Evolutionary conservation across 30 jellyfish, hydroid and myxozoan genomes (phyloP).

Genomic region (Pseudorhiza aurosa): DNA sequence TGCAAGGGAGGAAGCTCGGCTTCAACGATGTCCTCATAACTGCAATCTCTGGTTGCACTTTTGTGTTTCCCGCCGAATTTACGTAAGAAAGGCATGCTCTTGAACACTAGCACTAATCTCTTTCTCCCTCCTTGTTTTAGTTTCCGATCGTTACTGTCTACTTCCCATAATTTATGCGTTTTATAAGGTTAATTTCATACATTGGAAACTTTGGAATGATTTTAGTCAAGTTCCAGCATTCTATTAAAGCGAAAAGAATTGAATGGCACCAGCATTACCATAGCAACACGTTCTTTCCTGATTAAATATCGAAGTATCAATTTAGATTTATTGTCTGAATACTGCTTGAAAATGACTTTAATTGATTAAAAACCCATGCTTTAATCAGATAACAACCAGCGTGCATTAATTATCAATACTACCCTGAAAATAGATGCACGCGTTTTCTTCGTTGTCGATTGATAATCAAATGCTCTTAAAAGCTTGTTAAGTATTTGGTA

Average conservation of each 20-base stretch:
- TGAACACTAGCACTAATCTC: neutral
- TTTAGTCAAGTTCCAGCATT: neutral
- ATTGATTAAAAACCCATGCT: no score
- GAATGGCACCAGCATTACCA: slow-evolving; percentile 59
- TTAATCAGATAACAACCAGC: no score
- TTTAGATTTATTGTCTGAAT: no score
- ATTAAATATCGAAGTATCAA: neutral
- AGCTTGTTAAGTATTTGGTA: no score
- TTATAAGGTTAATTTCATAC: neutral
- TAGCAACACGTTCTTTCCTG: neutral
- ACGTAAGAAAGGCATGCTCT: slow-evolving; percentile 32
- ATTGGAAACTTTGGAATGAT: neutral
- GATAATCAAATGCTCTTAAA: no score
- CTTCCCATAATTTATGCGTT: neutral
- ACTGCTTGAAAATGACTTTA: no score
- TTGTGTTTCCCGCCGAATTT: slow-evolving; percentile 65
- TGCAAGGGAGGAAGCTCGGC: slow-evolving; percentile 47
- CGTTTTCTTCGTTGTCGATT: no score
- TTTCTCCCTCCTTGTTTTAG: neutral
- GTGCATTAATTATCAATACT: no score
- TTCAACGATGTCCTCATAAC: slow-evolving; percentile 30
- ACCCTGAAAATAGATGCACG: no score
- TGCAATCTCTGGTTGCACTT: slow-evolving; percentile 46
- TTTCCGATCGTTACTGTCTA: neutral
- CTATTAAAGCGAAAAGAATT: slow-evolving; percentile 11